Percentiles rank a stretch among this genome's conserved stretches.
Evolutionary conservation across 1,140 invertebrate species (phyloP).

Genomic region (Atta cephalotes): DNA sequence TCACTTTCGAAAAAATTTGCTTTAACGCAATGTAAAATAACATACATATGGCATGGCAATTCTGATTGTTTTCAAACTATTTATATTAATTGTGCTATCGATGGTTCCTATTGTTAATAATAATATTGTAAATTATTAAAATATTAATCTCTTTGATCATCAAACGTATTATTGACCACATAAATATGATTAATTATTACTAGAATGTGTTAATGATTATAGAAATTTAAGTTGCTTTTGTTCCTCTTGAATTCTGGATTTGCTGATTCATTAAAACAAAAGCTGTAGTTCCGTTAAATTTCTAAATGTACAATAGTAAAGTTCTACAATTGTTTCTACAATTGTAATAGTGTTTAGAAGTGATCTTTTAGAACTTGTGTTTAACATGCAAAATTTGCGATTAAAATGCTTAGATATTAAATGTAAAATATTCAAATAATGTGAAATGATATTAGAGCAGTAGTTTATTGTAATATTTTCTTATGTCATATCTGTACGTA

Average conservation of each 20-base stretch:
- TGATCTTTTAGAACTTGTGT: background rate
- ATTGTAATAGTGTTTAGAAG: background rate
- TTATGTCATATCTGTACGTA: background rate
- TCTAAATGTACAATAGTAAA: background rate
- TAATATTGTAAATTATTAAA: background rate
- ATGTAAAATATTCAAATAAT: background rate
- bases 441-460: background rate
- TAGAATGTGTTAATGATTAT: background rate
- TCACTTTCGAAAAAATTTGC: conserved; percentile 57
- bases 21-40: background rate
- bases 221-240: background rate
- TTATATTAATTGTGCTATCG: background rate
- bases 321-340: background rate
- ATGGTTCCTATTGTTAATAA: background rate
- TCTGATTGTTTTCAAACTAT: background rate
- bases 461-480: background rate
- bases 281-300: background rate
- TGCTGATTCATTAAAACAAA: background rate
- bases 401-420: background rate
- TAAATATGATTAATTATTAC: conserved; percentile 21
- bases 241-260: background rate
- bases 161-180: background rate
- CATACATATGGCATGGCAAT: background rate
- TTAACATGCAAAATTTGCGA: background rate
- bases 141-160: background rate